These are phyloP conservation scores for Poecilia latipinna DNA, from an alignment of 2,113 vertebrate species.

Conservation along the genomic window DNA sequence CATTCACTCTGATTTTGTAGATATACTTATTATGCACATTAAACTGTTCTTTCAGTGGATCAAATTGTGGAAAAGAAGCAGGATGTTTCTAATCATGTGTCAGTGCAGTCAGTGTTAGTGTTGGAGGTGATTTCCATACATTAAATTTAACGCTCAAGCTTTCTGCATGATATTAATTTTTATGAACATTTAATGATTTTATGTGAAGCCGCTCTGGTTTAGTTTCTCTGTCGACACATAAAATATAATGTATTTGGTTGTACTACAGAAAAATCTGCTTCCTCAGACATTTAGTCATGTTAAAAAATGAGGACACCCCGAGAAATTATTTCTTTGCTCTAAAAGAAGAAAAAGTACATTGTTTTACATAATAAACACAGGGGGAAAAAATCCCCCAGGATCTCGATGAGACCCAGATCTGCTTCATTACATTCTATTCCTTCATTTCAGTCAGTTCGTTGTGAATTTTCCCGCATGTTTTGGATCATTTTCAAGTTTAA, in stretches of 20 bases:
- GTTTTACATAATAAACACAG: neutral
- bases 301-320: neutral
- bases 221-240: slow-evolving; percentile 19
- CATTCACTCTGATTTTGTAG: slow-evolving; percentile 62
- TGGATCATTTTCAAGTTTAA: too few relatives aligned
- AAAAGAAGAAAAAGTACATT: neutral
- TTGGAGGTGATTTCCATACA: slow-evolving; percentile 41
- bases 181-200: slow-evolving; percentile 42
- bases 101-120: slow-evolving; percentile 57
- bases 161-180: slow-evolving; percentile 67
- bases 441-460: neutral
- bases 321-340: neutral
- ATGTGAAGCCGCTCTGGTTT: slow-evolving; percentile 40
- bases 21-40: slow-evolving; percentile 65
- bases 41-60: slow-evolving; percentile 49
- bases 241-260: slow-evolving; percentile 21
- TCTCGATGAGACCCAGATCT: neutral
- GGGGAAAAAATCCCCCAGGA: too few relatives aligned
- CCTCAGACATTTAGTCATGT: slow-evolving; percentile 26
- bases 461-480: neutral
- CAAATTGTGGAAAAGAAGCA: slow-evolving; percentile 5
- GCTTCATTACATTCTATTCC: too few relatives aligned
- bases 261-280: slow-evolving; percentile 30
- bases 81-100: slow-evolving; percentile 34
- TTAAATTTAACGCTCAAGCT: slow-evolving; percentile 44